Conservation (phyloP, 2,888 invertebrate genomes). For the Drosophila rellima region DNA sequence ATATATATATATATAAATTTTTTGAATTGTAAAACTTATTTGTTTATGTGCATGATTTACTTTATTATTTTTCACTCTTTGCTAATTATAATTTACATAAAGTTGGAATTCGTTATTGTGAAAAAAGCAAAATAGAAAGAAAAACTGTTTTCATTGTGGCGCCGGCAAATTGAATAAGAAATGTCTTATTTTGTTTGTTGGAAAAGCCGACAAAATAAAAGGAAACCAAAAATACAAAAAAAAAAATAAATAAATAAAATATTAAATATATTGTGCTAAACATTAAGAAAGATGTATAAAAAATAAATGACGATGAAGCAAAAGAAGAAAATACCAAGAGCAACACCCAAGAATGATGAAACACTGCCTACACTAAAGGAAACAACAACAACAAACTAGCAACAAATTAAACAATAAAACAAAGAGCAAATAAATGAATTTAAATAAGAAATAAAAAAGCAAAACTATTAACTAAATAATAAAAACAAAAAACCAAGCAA, state of each 20-base stretch:
- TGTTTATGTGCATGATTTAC: slow-evolving; percentile 36
- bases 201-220: slow-evolving; percentile 20
- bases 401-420: slow-evolving; percentile 78
- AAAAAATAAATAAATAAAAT: slow-evolving; percentile 6
- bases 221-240: slow-evolving; percentile 25
- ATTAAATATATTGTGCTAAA: slow-evolving; percentile 57
- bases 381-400: slow-evolving; percentile 56
- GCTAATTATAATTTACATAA: slow-evolving; percentile 21
- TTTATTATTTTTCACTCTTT: slow-evolving; percentile 34
- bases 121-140: slow-evolving; percentile 31
- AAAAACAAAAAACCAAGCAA: slow-evolving; percentile 19
- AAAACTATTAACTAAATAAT: slow-evolving; percentile 13
- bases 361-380: slow-evolving; percentile 69
- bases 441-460: slow-evolving; percentile 44
- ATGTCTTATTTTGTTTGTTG: slow-evolving; percentile 66
- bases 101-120: slow-evolving; percentile 40
- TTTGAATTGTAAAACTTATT: slow-evolving; percentile 39
- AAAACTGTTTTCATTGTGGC: slow-evolving; percentile 54
- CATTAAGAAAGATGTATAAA: slow-evolving; percentile 44
- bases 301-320: slow-evolving; percentile 4
- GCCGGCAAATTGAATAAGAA: slow-evolving; percentile 52
- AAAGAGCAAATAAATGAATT: slow-evolving; percentile 77
- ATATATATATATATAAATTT: slow-evolving; percentile 38
- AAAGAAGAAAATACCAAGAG: slow-evolving; percentile 42
- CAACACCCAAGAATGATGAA: slow-evolving; percentile 58